These are phyloP conservation scores for Carcharodon carcharias DNA, from an alignment of 2,797 vertebrate genomes.

Conservation along the genomic window DNA sequence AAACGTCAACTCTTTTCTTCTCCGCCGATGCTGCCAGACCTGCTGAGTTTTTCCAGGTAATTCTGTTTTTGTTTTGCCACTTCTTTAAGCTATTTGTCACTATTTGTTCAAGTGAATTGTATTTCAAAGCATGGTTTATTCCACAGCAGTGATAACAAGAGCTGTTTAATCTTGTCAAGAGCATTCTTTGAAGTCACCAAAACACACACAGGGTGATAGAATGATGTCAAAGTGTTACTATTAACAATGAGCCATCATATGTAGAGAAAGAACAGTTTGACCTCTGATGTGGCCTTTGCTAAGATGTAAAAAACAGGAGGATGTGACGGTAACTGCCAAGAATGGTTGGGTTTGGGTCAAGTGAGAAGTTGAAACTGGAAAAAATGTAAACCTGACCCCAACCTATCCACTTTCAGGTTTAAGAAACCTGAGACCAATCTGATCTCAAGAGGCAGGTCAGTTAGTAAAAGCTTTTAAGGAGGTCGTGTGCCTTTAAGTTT, in stretches of 20 bases:
- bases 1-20: too few relatives aligned
- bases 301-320: background rate
- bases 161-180: slow-evolving; percentile 12
- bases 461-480: background rate
- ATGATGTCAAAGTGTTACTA: slow-evolving; percentile 15
- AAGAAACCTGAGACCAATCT: background rate
- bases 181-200: background rate
- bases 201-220: background rate
- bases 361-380: background rate
- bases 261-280: background rate
- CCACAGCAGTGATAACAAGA: background rate
- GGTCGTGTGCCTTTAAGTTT: background rate
- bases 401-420: background rate
- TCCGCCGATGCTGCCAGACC: too few relatives aligned
- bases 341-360: background rate
- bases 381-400: background rate
- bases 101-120: background rate
- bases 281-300: background rate
- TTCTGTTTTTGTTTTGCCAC: too few relatives aligned
- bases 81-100: background rate
- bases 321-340: background rate
- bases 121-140: background rate
- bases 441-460: background rate
- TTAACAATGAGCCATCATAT: background rate
- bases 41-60: too few relatives aligned